Conservation (phyloP, 2,888 invertebrate species). For the Isotomurus palustris region DNA sequence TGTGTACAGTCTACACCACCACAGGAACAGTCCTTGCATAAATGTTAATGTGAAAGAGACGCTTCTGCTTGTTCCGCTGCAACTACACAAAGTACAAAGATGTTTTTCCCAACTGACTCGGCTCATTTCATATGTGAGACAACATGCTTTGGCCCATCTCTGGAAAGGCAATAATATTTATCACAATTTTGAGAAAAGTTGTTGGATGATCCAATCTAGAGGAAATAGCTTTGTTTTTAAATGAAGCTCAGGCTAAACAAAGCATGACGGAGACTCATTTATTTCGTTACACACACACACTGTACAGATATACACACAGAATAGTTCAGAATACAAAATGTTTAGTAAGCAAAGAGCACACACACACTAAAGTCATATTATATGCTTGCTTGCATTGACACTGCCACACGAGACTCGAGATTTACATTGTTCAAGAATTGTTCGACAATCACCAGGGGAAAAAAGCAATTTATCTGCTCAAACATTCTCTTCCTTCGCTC, state of each 20-base stretch:
- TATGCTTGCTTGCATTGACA: background rate
- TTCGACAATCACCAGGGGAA: slow-evolving; percentile 8
- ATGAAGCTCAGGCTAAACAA: slow-evolving; percentile 6
- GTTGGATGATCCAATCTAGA: no score
- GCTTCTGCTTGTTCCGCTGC: no score
- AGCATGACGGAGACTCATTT: slow-evolving; percentile 14
- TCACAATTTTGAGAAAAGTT: slow-evolving; percentile 2
- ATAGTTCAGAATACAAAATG: background rate
- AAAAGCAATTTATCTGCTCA: slow-evolving; percentile 14
- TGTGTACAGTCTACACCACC: no score
- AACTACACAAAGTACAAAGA: no score
- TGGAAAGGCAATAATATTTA: slow-evolving; percentile 8
- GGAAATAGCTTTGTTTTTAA: slow-evolving; percentile 9
- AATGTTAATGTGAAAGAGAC: no score
- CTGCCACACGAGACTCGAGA: background rate
- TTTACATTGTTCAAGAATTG: background rate
- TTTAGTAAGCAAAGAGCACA: no score
- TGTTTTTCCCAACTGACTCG: no score
- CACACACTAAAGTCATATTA: no score
- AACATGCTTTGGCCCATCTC: no score
- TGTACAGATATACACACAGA: no score
- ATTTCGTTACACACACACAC: slow-evolving; percentile 13
- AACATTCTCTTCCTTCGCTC: slow-evolving; percentile 5
- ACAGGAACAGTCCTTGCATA: no score
- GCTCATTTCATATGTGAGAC: no score